Conservation (phyloP, 2,797 vertebrate species). For the Enteromius viviparus region DNA sequence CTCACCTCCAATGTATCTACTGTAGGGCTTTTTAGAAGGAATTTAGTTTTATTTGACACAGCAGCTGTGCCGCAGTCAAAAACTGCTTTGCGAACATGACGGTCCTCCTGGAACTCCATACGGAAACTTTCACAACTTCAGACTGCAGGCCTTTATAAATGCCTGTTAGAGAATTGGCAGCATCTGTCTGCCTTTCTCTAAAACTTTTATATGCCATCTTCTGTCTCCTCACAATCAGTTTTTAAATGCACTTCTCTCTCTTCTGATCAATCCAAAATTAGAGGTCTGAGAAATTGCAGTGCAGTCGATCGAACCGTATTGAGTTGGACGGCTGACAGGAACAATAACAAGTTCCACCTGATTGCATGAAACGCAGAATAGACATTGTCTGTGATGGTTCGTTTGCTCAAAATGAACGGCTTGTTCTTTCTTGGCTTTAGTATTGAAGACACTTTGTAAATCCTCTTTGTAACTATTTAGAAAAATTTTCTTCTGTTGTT, state of each 20-base stretch:
- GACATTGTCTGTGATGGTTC: constrained; percentile 34
- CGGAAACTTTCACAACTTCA: constrained; percentile 21
- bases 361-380: constrained; percentile 55
- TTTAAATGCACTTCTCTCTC: constrained; percentile 53
- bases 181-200: constrained; percentile 38
- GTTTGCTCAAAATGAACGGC: constrained; percentile 39
- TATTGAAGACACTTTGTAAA: constrained; percentile 49
- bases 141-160: constrained; percentile 6
- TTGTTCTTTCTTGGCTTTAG: constrained; percentile 18
- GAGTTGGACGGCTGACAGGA: constrained; percentile 53
- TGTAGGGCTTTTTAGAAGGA: not conserved
- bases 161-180: constrained; percentile 41
- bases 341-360: constrained; percentile 59
- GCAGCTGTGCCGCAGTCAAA: constrained; percentile 17
- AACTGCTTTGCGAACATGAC: not conserved
- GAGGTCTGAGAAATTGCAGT: constrained; percentile 50
- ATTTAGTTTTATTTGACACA: not conserved
- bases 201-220: constrained; percentile 30
- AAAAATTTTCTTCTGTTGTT: constrained; percentile 5
- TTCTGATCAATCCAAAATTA: constrained; percentile 59
- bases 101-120: constrained; percentile 5
- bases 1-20: not conserved
- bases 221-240: constrained; percentile 39
- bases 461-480: constrained; percentile 3
- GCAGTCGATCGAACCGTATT: constrained; percentile 49